These are phyloP conservation scores for Penaeus chinensis DNA, from an alignment of 1,140 invertebrate genomes.

Conservation along the genomic window DNA sequence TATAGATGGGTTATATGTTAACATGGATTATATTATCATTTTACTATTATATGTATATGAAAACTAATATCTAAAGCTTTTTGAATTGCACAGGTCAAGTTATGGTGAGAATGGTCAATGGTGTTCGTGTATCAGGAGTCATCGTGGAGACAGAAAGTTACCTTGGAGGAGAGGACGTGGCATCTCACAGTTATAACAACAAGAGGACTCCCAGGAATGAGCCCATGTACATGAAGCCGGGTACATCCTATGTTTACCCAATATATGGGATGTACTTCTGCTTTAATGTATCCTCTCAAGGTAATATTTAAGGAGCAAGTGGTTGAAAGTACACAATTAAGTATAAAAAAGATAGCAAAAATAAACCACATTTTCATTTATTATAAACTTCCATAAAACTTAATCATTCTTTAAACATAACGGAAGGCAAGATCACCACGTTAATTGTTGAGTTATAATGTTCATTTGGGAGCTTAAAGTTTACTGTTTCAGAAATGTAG, in stretches of 20 bases:
- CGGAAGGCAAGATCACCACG: no score
- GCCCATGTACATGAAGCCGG: slow-evolving; percentile 84
- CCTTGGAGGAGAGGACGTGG: slow-evolving; percentile 78
- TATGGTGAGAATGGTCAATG: slow-evolving; percentile 73
- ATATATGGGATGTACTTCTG: slow-evolving; percentile 88
- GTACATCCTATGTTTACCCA: slow-evolving; percentile 84
- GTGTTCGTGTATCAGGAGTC: slow-evolving; percentile 72
- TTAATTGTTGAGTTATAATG: no score
- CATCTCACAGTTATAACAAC: slow-evolving; percentile 78
- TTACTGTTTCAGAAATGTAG: no score
- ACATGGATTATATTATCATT: neutral
- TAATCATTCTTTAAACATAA: no score
- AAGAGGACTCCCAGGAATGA: slow-evolving; percentile 77
- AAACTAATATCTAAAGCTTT: slow-evolving; percentile 63
- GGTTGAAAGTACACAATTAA: no score
- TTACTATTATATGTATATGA: neutral
- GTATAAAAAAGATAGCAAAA: no score
- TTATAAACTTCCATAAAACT: no score
- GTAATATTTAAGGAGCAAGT: no score
- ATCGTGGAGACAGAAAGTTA: slow-evolving; percentile 88
- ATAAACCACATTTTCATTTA: no score
- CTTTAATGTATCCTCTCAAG: slow-evolving; percentile 78
- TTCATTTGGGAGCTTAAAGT: no score
- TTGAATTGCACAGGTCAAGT: slow-evolving; percentile 67
- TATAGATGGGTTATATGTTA: neutral